Percentiles rank a stretch among this genome's conserved stretches.
phyloP scores from a whole-genome alignment of 1,140 invertebrate genomes.

The Nomia melanderi region DNA sequence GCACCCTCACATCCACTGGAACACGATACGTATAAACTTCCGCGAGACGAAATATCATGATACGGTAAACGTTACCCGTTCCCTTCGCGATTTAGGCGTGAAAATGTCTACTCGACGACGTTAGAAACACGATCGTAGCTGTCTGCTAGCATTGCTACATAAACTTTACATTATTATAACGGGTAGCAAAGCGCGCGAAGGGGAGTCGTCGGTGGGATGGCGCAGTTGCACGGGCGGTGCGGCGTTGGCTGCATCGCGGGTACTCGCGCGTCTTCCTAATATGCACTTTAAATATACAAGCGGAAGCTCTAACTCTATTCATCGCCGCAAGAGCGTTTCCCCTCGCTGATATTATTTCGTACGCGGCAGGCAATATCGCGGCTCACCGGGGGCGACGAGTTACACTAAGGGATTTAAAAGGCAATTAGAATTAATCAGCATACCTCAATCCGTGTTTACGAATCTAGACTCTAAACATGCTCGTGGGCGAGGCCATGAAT shows the following conservation, averaged over 20 bases:
- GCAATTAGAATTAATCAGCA: not conserved
- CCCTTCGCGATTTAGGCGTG: conserved; percentile 42
- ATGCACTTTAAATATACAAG: conserved; percentile 41
- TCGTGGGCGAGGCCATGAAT: not conserved
- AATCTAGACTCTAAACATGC: not conserved
- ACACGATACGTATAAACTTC: conserved; percentile 47
- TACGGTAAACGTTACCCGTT: not conserved
- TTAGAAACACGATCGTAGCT: conserved; percentile 45
- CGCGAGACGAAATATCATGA: conserved; percentile 38
- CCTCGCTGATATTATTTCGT: not conserved
- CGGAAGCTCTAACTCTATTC: conserved; percentile 28
- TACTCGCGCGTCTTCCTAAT: conserved; percentile 25
- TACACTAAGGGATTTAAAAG: not conserved
- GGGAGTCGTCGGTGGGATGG: not conserved
- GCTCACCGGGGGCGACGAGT: no score
- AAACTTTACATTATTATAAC: conserved; percentile 54
- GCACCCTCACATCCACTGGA: not conserved
- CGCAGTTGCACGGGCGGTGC: conserved; percentile 28
- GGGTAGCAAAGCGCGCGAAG: no score
- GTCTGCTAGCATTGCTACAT: conserved; percentile 44
- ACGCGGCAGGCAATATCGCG: not conserved
- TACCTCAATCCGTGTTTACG: conserved; percentile 10
- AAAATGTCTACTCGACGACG: conserved; percentile 57
- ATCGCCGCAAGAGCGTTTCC: not conserved
- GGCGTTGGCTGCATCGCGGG: conserved; percentile 17